phyloP scores from a whole-genome alignment of 2,888 invertebrate species.

The Abrostola tripartita region DNA sequence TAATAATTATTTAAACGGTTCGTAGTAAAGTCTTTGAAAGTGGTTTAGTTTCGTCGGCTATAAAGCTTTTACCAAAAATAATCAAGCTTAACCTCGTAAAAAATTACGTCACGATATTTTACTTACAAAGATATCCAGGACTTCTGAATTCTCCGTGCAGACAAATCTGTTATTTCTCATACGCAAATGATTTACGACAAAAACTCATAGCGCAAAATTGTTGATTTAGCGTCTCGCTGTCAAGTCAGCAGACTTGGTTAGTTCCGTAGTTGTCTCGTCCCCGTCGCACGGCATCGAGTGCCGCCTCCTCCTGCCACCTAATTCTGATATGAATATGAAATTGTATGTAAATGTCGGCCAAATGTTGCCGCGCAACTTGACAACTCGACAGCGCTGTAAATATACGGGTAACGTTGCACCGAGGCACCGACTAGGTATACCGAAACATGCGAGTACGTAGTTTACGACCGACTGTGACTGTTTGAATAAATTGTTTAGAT shows the following conservation, averaged over 20 bases:
- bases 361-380: conserved; percentile 81
- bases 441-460: conserved; percentile 79
- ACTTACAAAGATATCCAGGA: background rate
- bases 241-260: conserved; percentile 54
- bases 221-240: conserved; percentile 57
- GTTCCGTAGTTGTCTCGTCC: conserved; percentile 60
- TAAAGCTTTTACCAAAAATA: too few relatives aligned
- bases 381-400: conserved; percentile 82
- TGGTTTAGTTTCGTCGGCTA: too few relatives aligned
- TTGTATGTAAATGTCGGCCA: conserved; percentile 83
- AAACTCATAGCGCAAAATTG: conserved; percentile 44
- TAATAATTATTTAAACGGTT: too few relatives aligned
- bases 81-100: background rate
- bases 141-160: conserved; percentile 4
- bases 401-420: conserved; percentile 77
- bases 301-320: conserved; percentile 71
- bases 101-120: conserved; percentile 6
- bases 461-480: conserved; percentile 71
- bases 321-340: conserved; percentile 86
- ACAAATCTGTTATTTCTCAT: conserved; percentile 20
- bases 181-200: conserved; percentile 41
- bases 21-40: too few relatives aligned
- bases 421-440: conserved; percentile 74
- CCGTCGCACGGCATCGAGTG: conserved; percentile 61
- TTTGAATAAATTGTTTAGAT: conserved; percentile 81